Percentiles rank a stretch among this genome's conserved stretches.
These are phyloP conservation scores for Syngnathus typhle DNA, from an alignment of 2,113 vertebrate species.

Conservation along the genomic window DNA sequence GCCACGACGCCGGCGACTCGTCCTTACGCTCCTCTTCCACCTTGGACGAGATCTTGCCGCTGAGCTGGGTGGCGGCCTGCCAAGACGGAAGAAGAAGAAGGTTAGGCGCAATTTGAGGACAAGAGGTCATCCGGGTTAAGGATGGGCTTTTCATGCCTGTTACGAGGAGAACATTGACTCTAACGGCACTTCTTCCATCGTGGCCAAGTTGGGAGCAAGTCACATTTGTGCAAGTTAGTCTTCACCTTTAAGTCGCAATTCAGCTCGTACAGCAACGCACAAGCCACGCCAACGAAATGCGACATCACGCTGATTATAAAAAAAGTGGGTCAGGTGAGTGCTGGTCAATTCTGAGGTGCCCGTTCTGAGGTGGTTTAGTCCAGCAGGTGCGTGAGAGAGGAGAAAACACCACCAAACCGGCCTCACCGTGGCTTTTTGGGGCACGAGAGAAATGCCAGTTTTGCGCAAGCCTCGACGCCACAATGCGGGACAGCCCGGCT, in stretches of 20 bases:
- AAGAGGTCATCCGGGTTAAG: background rate
- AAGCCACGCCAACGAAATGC: constrained; percentile 28
- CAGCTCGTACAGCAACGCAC: constrained; percentile 1
- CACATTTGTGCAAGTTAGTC: background rate
- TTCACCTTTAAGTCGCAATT: background rate
- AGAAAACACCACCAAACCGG: constrained; percentile 72
- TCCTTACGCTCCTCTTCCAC: constrained; percentile 91
- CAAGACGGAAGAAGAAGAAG: background rate
- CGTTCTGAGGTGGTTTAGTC: constrained; percentile 42
- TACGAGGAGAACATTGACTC: constrained; percentile 8
- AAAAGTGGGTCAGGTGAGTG: constrained; percentile 30
- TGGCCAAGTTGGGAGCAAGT: background rate
- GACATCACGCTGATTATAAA: constrained; percentile 29
- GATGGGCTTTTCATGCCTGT: constrained; percentile 29
- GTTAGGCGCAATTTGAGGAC: background rate
- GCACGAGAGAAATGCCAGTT: constrained; percentile 99
- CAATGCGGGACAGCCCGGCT: constrained; percentile 91
- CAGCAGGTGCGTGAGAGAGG: constrained; percentile 37
- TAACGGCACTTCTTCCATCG: background rate
- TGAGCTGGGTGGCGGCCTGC: constrained; percentile 76
- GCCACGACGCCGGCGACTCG: constrained; percentile 94
- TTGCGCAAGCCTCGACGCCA: constrained; percentile 99
- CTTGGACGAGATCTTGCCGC: constrained; percentile 81
- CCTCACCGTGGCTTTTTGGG: constrained; percentile 96
- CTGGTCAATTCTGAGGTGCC: background rate